Evolutionary conservation across 2,888 invertebrate species (phyloP).

Genomic region (Cryptocephalus moraei): DNA sequence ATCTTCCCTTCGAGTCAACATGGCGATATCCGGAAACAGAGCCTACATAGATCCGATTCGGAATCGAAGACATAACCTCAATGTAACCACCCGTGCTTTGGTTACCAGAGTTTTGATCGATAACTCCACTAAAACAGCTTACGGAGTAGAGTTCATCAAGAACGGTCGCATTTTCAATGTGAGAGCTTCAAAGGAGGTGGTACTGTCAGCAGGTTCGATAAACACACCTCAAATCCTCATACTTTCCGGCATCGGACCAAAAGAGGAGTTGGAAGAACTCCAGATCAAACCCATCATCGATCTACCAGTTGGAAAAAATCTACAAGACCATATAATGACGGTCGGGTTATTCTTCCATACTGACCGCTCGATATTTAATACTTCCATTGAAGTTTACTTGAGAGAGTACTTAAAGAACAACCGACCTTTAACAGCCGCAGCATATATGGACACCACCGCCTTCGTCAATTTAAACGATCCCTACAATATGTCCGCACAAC

Average conservation of each 20-base stretch:
- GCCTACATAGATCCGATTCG: conserved; percentile 25
- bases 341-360: conserved; percentile 2
- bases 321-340: not conserved
- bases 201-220: conserved; percentile 79
- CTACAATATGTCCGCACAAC: conserved; percentile 1
- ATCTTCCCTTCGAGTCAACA: conserved; percentile 66
- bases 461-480: conserved; percentile 1
- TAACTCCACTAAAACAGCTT: conserved; percentile 48
- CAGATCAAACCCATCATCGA: not conserved
- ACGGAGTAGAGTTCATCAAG: conserved; percentile 64
- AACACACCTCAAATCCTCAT: conserved; percentile 65
- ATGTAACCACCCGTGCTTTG: conserved; percentile 64
- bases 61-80: conserved; percentile 54
- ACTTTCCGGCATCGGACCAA: conserved; percentile 50
- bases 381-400: not conserved
- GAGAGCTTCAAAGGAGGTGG: conserved; percentile 64
- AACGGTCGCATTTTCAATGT: conserved; percentile 54
- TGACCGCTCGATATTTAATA: conserved; percentile 4
- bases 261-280: not conserved
- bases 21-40: conserved; percentile 50
- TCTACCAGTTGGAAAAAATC: not conserved
- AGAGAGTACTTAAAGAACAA: conserved; percentile 1
- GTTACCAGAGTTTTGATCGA: conserved; percentile 62
- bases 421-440: conserved; percentile 3
- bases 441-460: not conserved